Evolutionary conservation across 2,888 invertebrate genomes (phyloP), one percentile per base, ranked within the genome.

Genomic region (Mythimna vitellina): DNA sequence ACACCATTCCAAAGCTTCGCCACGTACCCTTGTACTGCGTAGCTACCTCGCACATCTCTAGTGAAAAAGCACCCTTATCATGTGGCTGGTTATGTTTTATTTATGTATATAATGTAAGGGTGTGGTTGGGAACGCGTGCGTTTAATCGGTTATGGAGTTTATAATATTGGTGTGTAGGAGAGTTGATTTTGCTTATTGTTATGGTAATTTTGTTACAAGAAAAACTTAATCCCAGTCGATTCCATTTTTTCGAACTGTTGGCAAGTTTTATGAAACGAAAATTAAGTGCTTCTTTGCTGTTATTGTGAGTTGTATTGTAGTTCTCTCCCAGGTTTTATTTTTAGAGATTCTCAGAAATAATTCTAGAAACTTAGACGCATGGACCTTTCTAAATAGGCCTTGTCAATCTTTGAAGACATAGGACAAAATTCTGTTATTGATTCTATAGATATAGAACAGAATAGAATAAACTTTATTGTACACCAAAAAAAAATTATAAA

Each of bases 51-150:
- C 22, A 38, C n/a, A 42, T 38, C 22, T 38, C n/a, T 14, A 22
- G 38, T 22, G 35, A 1, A 17, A 22, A 14, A 60, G 22, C 38
- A 22, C 38, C 38, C 38, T 83, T 85, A 83, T 78, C 78, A 73
- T 70, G 61, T 56, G 46, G 53, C 42, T 79, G 79, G 76, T 76
- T 81, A 85, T 81, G 83, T 85, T 76, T 80, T 84, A 85, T 76
- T 83, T 84, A 85, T 84, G 75, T 80, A 85, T 85, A 65, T 63
- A 60, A 60, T 58, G 49, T 76, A 72, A 70, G 78, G 75, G 73
- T 62, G 72, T 6, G 77, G 71, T 35, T 32, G 70, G 29, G 61
- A 22, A 61, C 58, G 76, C 69, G 74, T 81, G 85, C 61, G 70
- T 73, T 83, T 85, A 63, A 82, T 72, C 70, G 77, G 14, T 42